Evolutionary conservation across 2,888 invertebrate species (phyloP).

Genomic region (Microdon myrmicae): DNA sequence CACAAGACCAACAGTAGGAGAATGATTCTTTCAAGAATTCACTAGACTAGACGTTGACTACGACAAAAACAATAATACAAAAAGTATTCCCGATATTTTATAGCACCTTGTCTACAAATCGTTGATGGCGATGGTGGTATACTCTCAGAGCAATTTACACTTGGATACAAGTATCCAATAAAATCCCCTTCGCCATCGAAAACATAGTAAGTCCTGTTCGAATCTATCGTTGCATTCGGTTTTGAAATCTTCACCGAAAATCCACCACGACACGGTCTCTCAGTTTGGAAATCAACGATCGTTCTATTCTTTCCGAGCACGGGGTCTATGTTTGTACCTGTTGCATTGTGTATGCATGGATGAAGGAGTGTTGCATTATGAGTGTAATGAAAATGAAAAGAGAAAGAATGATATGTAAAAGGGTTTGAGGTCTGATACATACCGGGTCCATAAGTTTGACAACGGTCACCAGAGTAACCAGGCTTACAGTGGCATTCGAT

Average conservation of each 20-base stretch:
- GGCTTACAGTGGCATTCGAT: conserved; percentile 78
- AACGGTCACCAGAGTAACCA: conserved; percentile 77
- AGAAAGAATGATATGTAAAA: background rate
- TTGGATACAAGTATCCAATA: conserved; percentile 20
- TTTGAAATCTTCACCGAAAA: conserved; percentile 15
- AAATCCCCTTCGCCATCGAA: conserved; percentile 15
- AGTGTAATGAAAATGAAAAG: background rate
- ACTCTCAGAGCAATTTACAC: conserved; percentile 21
- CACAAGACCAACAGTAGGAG: too few relatives aligned
- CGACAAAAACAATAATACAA: conserved; percentile 34
- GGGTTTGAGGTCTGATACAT: too few relatives aligned
- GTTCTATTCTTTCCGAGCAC: conserved; percentile 3
- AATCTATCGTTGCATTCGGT: conserved; percentile 17
- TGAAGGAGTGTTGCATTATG: conserved; percentile 2
- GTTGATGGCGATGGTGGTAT: conserved; percentile 1
- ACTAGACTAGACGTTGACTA: too few relatives aligned
- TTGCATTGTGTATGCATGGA: conserved; percentile 2
- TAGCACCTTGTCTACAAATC: conserved; percentile 32
- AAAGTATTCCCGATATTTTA: conserved; percentile 13
- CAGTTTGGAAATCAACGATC: conserved; percentile 17
- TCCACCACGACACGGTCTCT: conserved; percentile 28
- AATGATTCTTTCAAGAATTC: too few relatives aligned
- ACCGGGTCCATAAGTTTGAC: conserved; percentile 68
- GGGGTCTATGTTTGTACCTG: too few relatives aligned
- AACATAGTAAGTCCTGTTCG: conserved; percentile 14